Evolutionary conservation across 2,888 invertebrate genomes (phyloP), one percentile per base, ranked within the genome.

Genomic region (Cheilosia variabilis): DNA sequence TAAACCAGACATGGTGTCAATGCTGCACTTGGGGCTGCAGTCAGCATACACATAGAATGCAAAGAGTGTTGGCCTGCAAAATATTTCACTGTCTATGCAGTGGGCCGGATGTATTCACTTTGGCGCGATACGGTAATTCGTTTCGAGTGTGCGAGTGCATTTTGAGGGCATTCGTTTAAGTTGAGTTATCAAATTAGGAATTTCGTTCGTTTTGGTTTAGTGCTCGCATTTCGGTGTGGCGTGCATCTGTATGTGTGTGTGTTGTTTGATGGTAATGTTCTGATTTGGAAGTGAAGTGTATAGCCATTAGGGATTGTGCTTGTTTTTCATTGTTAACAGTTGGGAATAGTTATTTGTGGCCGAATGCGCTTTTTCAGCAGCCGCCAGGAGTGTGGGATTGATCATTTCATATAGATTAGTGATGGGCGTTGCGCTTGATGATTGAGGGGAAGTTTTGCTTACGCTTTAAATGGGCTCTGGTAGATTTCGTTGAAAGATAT

Each of bases 161-260:
- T 79, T 79, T 37, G 78, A 65, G 73, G 65, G 69, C 68, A 69
- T 78, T 79, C 66, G 79, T 69, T 83, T 69, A 78, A 83, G 73
- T 79, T 79, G 73, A 79, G 73, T 84, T 84, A 84, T 84, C 73
- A 84, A 84, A 75, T 84, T 84, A 79, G 79, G 68, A 63, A 75
- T 75, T 78, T 68, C 63, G 57, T 78, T 78, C 68, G 57, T 78
- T 78, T 77, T 62, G 72, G 62, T 83, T 62, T 50, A 60, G 34
- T 62, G 17, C 50, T 62, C 17, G 9, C 52, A 45, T 43, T 27
- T 66, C 9, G 17, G 13, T n/a, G 7, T 19, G 10, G 24, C 9
- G 19, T 0, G 47, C 22, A 24, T 2, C 22, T 13, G 17, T 34
- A n/a, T 37, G 43, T 37, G 13, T 6, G 13, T 37, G 1, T 68